Evolutionary conservation across 1,140 invertebrate genomes (phyloP).

Genomic region (Helicorthomorpha holstii): DNA sequence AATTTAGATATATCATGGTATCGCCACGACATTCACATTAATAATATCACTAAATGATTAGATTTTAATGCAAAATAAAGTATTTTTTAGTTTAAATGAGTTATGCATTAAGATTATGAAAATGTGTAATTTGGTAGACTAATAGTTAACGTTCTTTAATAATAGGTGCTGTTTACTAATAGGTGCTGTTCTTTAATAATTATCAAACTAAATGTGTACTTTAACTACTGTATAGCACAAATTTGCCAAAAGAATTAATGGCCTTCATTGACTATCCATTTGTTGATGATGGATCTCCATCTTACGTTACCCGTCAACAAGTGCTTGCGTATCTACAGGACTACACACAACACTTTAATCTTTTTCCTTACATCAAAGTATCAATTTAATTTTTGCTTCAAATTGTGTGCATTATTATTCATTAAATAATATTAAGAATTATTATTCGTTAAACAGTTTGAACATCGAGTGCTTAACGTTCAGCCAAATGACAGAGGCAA

Average conservation of each 20-base stretch:
- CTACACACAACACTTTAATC: constrained; percentile 53
- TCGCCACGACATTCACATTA: too few relatives aligned
- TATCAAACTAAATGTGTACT: neutral
- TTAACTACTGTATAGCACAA: constrained; percentile 55
- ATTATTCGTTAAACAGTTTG: too few relatives aligned
- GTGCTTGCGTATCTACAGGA: constrained; percentile 62
- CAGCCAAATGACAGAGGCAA: constrained; percentile 28
- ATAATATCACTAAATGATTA: too few relatives aligned
- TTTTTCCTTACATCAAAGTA: constrained; percentile 48
- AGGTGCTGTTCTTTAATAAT: too few relatives aligned
- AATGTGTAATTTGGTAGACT: too few relatives aligned
- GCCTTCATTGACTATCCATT: constrained; percentile 65
- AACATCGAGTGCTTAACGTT: constrained; percentile 40
- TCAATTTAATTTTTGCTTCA: constrained; percentile 9
- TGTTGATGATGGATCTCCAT: constrained; percentile 37
- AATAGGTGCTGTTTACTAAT: too few relatives aligned
- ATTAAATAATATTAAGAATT: too few relatives aligned
- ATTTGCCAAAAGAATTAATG: constrained; percentile 81
- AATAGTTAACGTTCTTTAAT: neutral
- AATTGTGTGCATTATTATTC: neutral
- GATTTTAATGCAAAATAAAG: too few relatives aligned
- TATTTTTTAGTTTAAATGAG: too few relatives aligned
- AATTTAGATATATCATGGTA: too few relatives aligned
- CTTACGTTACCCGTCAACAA: constrained; percentile 59
- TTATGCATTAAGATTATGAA: too few relatives aligned